phyloP scores from a whole-genome alignment of 2,113 vertebrate species.

The Cochlearius cochlearius region DNA sequence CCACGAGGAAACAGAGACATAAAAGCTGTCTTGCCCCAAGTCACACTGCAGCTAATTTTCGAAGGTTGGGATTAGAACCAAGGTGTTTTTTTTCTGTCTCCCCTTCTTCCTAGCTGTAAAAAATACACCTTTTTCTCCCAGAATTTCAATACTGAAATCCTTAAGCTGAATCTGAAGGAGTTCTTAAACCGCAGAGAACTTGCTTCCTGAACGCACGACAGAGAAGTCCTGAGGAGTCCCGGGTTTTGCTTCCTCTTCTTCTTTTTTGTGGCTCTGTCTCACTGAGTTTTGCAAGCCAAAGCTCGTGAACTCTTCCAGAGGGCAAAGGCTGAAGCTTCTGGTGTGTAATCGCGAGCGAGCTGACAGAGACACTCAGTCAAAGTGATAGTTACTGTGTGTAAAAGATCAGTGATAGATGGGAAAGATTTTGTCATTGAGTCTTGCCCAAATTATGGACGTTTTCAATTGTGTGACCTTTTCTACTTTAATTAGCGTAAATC shows the following conservation, averaged over 20 bases:
- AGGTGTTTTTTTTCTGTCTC: neutral
- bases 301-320: neutral
- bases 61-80: neutral
- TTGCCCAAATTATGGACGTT: neutral
- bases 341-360: neutral
- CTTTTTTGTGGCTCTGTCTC: neutral
- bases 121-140: neutral
- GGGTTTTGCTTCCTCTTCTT: slow-evolving; percentile 24
- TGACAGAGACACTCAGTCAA: slow-evolving; percentile 5
- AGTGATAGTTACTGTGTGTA: neutral
- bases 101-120: neutral
- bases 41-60: neutral
- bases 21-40: neutral
- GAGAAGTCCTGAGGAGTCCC: neutral
- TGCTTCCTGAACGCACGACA: neutral
- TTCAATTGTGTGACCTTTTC: slow-evolving; percentile 55
- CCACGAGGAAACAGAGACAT: neutral
- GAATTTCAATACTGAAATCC: neutral
- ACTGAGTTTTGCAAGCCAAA: neutral
- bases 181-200: neutral
- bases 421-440: slow-evolving; percentile 1
- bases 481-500: slow-evolving; percentile 30
- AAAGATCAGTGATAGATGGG: neutral
- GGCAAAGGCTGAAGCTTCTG: neutral
- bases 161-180: neutral